Evolutionary conservation across 2,888 invertebrate genomes (phyloP).

Genomic region (Halictus quadricinctus): DNA sequence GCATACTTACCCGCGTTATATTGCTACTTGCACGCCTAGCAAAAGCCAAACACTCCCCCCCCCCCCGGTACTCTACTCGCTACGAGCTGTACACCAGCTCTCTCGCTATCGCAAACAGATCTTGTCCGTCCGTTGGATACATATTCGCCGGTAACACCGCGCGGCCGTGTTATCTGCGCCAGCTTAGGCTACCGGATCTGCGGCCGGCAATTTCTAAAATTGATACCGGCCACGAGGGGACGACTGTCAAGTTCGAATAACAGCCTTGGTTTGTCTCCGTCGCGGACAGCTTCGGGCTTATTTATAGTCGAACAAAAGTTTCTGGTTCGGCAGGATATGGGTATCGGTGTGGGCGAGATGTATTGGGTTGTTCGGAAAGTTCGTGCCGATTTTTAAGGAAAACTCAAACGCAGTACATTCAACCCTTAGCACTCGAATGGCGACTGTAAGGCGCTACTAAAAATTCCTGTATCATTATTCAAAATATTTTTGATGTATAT

Average conservation of each 20-base stretch:
- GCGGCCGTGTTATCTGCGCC: slow-evolving; percentile 23
- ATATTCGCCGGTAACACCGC: slow-evolving; percentile 28
- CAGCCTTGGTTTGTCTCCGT: not conserved
- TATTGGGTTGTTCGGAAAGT: too few species aligned
- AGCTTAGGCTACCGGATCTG: slow-evolving; percentile 40
- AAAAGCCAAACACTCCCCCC: not conserved
- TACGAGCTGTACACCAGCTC: not conserved
- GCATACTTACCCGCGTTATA: slow-evolving; percentile 44
- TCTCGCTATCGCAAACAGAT: slow-evolving; percentile 39
- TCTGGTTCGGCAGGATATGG: not conserved
- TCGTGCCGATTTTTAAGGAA: too few species aligned
- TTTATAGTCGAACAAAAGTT: not conserved
- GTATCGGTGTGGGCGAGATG: not conserved
- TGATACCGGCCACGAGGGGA: not conserved
- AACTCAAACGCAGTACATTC: too few species aligned
- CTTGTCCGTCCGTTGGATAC: slow-evolving; percentile 47
- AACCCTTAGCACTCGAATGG: too few species aligned
- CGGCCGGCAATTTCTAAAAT: not conserved
- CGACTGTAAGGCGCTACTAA: too few species aligned
- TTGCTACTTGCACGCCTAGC: slow-evolving; percentile 25
- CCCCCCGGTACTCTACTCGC: slow-evolving; percentile 16
- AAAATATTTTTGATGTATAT: too few species aligned
- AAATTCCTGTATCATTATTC: too few species aligned
- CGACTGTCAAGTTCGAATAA: not conserved
- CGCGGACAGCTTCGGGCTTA: not conserved